Percentiles rank a stretch among this genome's conserved stretches.
Conservation (phyloP, 2,113 vertebrate species). For the Strix uralensis region DNA sequence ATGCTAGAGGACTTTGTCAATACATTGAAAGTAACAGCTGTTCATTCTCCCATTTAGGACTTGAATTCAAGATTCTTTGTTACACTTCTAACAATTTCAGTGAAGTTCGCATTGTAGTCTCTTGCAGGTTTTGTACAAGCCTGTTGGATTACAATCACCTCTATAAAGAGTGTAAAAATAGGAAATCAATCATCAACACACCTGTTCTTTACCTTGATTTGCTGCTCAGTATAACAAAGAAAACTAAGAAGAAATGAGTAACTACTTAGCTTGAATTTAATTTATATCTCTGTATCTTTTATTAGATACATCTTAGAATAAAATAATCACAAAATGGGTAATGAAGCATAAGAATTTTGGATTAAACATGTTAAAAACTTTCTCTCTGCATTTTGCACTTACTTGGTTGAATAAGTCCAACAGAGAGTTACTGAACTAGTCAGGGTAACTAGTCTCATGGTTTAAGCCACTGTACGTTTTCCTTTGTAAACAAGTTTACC, state of each 20-base stretch:
- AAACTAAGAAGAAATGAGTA: background rate
- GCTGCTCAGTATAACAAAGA: background rate
- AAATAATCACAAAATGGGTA: background rate
- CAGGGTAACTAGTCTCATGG: background rate
- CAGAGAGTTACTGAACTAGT: background rate
- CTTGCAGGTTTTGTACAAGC: slow-evolving; percentile 1
- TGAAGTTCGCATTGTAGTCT: background rate
- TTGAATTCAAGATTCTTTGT: background rate
- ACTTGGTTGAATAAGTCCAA: background rate
- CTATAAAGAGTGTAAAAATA: background rate
- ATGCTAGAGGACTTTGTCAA: background rate
- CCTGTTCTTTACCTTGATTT: background rate
- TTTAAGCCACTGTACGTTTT: background rate
- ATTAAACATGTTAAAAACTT: background rate
- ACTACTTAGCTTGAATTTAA: background rate
- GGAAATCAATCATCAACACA: background rate
- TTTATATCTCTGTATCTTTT: background rate
- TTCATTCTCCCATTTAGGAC: background rate
- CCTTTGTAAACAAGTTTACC: background rate
- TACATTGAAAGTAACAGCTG: background rate
- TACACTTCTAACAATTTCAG: background rate
- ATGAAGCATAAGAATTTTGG: background rate
- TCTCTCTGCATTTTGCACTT: background rate
- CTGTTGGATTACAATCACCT: background rate
- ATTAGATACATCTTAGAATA: background rate